A percentile compares a stretch with the other conserved stretches of the same genome.
phyloP scores from a whole-genome alignment of 1,140 invertebrate genomes.

The Zaprionus ornatus region DNA sequence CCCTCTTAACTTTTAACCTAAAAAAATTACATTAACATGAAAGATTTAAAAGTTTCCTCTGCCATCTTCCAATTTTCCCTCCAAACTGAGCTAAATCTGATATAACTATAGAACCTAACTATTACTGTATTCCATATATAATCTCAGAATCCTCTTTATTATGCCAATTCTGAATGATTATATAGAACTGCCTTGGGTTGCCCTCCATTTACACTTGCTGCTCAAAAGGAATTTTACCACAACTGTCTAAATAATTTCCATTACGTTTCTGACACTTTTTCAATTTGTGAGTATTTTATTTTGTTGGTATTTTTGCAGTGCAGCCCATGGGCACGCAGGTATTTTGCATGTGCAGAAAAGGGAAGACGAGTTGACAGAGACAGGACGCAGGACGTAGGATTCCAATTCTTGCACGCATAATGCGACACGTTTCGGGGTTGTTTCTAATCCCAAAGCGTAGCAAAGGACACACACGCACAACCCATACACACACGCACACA shows the following conservation, averaged over 20 bases:
- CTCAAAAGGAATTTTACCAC: no score
- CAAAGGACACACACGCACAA: conserved; percentile 7
- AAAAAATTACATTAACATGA: no score
- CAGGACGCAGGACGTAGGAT: conserved; percentile 20
- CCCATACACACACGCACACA: conserved; percentile 6
- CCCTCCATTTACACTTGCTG: no score
- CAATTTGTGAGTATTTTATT: conserved; percentile 2
- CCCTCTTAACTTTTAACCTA: no score
- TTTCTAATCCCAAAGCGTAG: conserved; percentile 74
- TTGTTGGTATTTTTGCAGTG: conserved; percentile 8
- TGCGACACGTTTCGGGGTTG: conserved; percentile 77
- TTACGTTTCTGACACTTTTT: conserved; percentile 9
- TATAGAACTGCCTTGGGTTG: no score
- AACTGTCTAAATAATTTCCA: conserved; percentile 7
- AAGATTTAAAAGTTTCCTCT: no score
- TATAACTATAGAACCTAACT: no score
- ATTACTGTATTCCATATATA: no score
- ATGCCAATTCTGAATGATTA: no score
- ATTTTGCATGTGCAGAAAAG: conserved; percentile 60
- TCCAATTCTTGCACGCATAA: conserved; percentile 60
- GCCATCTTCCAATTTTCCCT: no score
- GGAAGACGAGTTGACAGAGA: conserved; percentile 20
- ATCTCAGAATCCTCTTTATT: no score
- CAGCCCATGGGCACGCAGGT: conserved; percentile 45
- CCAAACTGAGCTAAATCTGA: no score